Evolutionary conservation across 2,888 invertebrate genomes (phyloP).

Genomic region (Autographa pulchrina): DNA sequence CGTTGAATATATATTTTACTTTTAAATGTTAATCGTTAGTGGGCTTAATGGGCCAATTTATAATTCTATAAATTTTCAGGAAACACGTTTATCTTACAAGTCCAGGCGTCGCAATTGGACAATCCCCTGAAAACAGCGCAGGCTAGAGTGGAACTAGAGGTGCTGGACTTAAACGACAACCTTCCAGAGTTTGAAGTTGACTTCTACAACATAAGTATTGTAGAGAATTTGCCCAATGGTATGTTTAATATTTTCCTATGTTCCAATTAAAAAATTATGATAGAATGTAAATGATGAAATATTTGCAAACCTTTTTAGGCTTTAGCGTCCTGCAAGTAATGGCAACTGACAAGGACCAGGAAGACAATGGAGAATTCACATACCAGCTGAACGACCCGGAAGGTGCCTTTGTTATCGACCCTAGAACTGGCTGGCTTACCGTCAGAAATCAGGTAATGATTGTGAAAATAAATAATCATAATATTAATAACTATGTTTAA

Average conservation of each 20-base stretch:
- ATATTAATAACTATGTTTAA: no score
- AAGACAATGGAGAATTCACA: conserved; percentile 95
- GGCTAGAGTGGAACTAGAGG: conserved; percentile 93
- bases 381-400: conserved; percentile 93
- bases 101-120: conserved; percentile 94
- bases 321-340: conserved; percentile 91
- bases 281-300: no score
- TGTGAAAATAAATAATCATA: background rate
- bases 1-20: background rate
- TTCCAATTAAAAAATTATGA: no score
- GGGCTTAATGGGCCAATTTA: no score
- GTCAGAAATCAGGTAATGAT: conserved; percentile 91
- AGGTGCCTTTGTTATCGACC: conserved; percentile 94
- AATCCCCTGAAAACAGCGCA: conserved; percentile 93
- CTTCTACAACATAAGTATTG: conserved; percentile 97
- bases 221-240: conserved; percentile 97
- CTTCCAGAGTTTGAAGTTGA: conserved; percentile 96
- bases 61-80: conserved; percentile 66
- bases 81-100: conserved; percentile 93
- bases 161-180: conserved; percentile 95
- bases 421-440: conserved; percentile 95
- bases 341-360: conserved; percentile 95
- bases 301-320: conserved; percentile 66
- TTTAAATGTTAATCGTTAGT: no score
- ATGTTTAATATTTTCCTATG: conserved; percentile 38